Evolutionary conservation across 2,113 vertebrate genomes (phyloP), one percentile per base, ranked within the genome.

Genomic region (Corythoichthys haematopterus): DNA sequence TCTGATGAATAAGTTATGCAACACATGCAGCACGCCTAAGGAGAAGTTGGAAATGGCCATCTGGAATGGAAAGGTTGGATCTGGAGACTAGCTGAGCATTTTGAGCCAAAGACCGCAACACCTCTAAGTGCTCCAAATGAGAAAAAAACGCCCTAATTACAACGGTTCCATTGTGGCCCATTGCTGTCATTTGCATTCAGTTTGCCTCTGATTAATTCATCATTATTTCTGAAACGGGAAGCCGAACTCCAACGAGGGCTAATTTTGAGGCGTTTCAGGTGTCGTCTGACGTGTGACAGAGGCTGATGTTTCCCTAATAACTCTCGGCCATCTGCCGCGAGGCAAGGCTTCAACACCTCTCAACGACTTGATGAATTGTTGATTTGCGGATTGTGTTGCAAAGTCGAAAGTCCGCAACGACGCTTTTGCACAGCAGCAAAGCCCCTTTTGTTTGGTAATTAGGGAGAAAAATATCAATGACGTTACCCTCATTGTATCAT

Each of bases 291-390:
- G 48, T 62, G 43, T 6, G 40, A 79, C 60, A 57, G 20, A 68
- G 55, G 80, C 35, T 20, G 52, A 80, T 79, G 67, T 79, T 68
- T 71, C 66, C 73, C 74, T 79, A 82, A 81, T 86, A 83, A 85
- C 65, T 71, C 61, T 45, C 62, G 77, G 70, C 83, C 84, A 80
- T 87, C 86, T 89, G 89, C 67, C 77, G 71, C 64, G 73, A 68
- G 71, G 74, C 64, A 71, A 68, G 71, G 65, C n/a, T 16, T 73
- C 73, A 66, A 58, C 58, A 77, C 69, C 64, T 76, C 71, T 60
- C 48, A 79, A 86, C 75, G 69, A 78, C 65, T 69, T 74, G 69
- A 87, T 87, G 74, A 87, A 86, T 75, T 71, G 81, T 80, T 83
- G 68, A 76, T 66, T 79, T 79, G 55, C 48, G 68, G 76, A 75